Evolutionary conservation across 2,888 invertebrate genomes (phyloP).

Genomic region (Dascillus cervinus): DNA sequence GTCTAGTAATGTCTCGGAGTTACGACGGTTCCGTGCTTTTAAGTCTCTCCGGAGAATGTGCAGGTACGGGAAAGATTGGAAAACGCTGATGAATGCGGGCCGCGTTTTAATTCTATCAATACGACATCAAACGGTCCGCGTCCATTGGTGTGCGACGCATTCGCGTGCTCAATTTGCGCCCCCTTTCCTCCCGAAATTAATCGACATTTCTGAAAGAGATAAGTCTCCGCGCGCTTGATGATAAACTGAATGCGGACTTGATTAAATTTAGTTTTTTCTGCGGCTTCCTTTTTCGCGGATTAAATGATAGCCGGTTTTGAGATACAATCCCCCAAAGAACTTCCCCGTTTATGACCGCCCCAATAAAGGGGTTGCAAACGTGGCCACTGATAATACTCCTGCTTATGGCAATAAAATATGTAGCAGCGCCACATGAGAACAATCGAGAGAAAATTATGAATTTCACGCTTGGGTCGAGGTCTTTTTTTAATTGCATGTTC

Average conservation of each 20-base stretch:
- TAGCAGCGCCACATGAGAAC: conserved; percentile 15
- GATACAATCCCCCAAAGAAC: conserved; percentile 21
- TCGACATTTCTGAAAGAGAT: conserved; percentile 29
- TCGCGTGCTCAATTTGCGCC: conserved; percentile 26
- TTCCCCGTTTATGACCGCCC: conserved; percentile 21
- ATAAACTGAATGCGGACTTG: conserved; percentile 17
- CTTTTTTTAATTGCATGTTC: no score
- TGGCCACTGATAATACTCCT: conserved; percentile 17
- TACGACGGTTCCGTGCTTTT: neutral
- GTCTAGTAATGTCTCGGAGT: conserved; percentile 6
- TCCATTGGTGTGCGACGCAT: conserved; percentile 10
- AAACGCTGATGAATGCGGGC: conserved; percentile 14
- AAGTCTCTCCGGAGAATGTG: neutral
- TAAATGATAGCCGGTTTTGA: conserved; percentile 18
- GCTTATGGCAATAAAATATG: conserved; percentile 22
- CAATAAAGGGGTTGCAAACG: conserved; percentile 17
- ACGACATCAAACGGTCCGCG: conserved; percentile 16
- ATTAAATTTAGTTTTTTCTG: conserved; percentile 18
- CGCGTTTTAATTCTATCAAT: conserved; percentile 16
- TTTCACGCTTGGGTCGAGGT: no score
- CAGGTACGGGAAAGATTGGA: conserved; percentile 9
- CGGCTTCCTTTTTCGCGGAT: no score
- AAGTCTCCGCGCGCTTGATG: conserved; percentile 23
- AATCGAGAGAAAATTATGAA: conserved; percentile 13
- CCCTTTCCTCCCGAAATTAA: conserved; percentile 27